A percentile compares a stretch with the other conserved stretches of the same genome.
phyloP scores from a whole-genome alignment of 2,113 vertebrate genomes.

The Rhipidura dahli region DNA sequence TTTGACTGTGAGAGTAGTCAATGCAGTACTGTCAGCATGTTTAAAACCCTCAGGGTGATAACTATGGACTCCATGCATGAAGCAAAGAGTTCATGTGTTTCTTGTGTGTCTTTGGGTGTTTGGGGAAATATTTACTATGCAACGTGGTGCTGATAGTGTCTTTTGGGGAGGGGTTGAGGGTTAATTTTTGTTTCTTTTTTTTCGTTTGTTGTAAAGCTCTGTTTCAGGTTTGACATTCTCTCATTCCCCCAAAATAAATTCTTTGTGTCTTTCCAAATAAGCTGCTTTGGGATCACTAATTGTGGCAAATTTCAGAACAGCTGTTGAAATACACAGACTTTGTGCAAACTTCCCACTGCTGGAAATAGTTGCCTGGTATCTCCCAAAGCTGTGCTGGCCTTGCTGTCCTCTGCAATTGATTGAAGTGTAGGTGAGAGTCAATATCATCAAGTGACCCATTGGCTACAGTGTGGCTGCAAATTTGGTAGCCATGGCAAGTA shows the following conservation, averaged over 20 bases:
- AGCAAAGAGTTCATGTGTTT: not conserved
- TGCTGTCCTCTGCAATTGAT: not conserved
- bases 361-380: not conserved
- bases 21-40: not conserved
- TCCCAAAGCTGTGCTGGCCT: not conserved
- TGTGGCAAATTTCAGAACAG: not conserved
- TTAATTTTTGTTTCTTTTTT: not conserved
- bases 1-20: not conserved
- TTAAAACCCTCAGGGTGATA: not conserved
- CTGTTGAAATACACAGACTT: not conserved
- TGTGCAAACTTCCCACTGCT: not conserved
- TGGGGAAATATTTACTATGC: not conserved
- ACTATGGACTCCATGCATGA: not conserved
- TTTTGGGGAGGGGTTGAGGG: accelerated
- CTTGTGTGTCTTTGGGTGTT: not conserved
- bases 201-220: not conserved
- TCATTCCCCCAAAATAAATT: not conserved
- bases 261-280: not conserved
- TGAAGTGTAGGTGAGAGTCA: not conserved
- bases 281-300: not conserved
- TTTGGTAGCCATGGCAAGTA: not conserved
- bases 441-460: not conserved
- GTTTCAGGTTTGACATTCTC: not conserved
- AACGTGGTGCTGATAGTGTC: not conserved
- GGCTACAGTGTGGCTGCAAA: not conserved